phyloP scores from a whole-genome alignment of 1,140 invertebrate genomes.

The Drosophila aff. region DNA sequence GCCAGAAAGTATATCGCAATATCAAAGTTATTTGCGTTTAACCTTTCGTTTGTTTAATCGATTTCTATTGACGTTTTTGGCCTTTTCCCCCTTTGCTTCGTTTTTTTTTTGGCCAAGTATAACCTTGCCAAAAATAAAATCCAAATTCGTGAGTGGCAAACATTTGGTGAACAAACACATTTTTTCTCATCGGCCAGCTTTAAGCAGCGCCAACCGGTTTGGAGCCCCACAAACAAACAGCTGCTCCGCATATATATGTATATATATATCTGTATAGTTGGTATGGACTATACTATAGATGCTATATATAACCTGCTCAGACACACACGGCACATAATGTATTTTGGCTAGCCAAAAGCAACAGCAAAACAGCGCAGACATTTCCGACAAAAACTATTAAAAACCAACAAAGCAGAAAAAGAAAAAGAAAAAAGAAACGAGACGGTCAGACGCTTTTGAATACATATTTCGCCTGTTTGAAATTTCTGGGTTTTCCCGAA shows the following conservation, averaged over 20 bases:
- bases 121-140: constrained; percentile 77
- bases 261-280: constrained; percentile 30
- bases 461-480: constrained; percentile 53
- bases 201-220: constrained; percentile 54
- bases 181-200: constrained; percentile 23
- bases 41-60: constrained; percentile 82
- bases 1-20: constrained; percentile 26
- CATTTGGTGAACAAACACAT: constrained; percentile 61
- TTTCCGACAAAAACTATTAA: constrained; percentile 53
- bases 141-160: constrained; percentile 51
- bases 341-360: constrained; percentile 44
- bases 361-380: constrained; percentile 51
- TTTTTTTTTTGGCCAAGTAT: constrained; percentile 32
- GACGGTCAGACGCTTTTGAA: constrained; percentile 47
- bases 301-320: constrained; percentile 39
- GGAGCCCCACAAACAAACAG: constrained; percentile 54
- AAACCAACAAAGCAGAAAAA: constrained; percentile 41
- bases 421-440: constrained; percentile 26
- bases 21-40: constrained; percentile 51
- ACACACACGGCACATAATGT: constrained; percentile 32
- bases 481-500: constrained; percentile 71
- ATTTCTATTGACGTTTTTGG: constrained; percentile 48
- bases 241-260: constrained; percentile 45
- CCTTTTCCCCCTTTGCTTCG: constrained; percentile 2
- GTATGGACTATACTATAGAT: constrained; percentile 16